Evolutionary conservation across 2,797 vertebrate species (phyloP).

Genomic region (Alosa sapidissima): DNA sequence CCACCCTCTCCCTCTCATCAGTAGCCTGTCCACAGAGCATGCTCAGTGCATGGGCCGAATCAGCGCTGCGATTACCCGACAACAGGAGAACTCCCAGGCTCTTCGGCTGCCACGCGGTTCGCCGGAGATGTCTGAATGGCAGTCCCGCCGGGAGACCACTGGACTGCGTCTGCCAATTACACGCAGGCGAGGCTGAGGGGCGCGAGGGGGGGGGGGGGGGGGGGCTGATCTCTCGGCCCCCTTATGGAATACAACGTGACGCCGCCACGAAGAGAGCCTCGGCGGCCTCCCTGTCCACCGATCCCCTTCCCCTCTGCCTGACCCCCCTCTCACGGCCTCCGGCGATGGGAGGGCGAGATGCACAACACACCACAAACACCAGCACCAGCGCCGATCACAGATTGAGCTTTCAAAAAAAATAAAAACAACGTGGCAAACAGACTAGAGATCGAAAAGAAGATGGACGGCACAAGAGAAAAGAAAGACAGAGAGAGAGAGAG

Average conservation of each 20-base stretch:
- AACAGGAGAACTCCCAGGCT: background rate
- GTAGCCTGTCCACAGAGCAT: background rate
- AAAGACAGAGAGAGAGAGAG: background rate
- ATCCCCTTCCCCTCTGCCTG: background rate
- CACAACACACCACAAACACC: background rate
- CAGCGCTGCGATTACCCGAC: background rate
- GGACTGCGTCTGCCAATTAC: background rate
- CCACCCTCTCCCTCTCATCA: background rate
- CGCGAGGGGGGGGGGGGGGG: too few relatives aligned
- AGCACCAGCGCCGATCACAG: background rate
- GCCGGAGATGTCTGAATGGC: background rate
- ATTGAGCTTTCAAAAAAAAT: background rate
- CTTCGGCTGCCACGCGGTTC: background rate
- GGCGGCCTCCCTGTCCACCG: background rate
- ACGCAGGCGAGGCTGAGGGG: background rate
- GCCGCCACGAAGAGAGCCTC: background rate
- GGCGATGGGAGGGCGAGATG: background rate
- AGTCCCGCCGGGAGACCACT: background rate
- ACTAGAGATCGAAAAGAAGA: constrained; percentile 11
- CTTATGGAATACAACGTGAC: background rate
- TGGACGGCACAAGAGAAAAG: background rate
- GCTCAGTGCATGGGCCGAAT: background rate
- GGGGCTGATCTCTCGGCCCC: background rate
- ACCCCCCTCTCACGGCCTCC: background rate
- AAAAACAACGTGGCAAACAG: background rate